A percentile compares a stretch with the other conserved stretches of the same genome.
These are phyloP conservation scores for Mythimna pallens DNA, from an alignment of 2,888 invertebrate species.

Conservation along the genomic window DNA sequence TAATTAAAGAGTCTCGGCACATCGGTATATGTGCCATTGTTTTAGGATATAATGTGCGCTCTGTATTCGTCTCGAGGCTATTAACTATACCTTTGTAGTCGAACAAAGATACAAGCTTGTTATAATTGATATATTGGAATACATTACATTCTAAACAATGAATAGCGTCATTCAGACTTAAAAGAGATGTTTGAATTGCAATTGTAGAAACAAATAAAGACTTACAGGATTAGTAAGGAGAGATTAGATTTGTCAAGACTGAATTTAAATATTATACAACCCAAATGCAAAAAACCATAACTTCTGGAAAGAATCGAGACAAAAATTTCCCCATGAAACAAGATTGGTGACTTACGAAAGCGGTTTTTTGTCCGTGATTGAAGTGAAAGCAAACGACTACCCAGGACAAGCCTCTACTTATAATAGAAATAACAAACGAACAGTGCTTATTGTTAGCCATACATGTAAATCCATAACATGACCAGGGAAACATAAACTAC, in stretches of 20 bases:
- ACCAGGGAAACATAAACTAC: conserved; percentile 61
- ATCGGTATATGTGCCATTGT: conserved; percentile 46
- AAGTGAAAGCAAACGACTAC: conserved; percentile 47
- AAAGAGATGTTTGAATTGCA: background rate
- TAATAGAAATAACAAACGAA: conserved; percentile 21
- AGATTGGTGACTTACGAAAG: conserved; percentile 34
- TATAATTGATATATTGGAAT: conserved; percentile 11
- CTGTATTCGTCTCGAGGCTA: conserved; percentile 40
- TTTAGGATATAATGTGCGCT: conserved; percentile 40
- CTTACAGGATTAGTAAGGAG: conserved; percentile 4
- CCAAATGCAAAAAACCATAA: background rate
- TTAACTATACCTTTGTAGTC: conserved; percentile 45
- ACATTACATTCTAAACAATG: conserved; percentile 18
- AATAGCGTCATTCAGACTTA: conserved; percentile 1
- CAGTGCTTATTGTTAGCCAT: conserved; percentile 36
- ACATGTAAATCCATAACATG: conserved; percentile 40
- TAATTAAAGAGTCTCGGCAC: conserved; percentile 35
- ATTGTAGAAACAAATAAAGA: background rate
- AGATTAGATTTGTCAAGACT: background rate
- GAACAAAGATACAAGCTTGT: conserved; percentile 40
- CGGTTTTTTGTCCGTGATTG: conserved; percentile 24
- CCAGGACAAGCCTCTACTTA: conserved; percentile 24
- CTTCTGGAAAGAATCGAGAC: conserved; percentile 10
- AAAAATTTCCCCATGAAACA: conserved; percentile 7
- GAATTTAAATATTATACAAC: background rate